Percentiles rank a stretch among this genome's conserved stretches.
Conservation (phyloP, 2,797 vertebrate species). For the Chelidonichthys spinosus region DNA sequence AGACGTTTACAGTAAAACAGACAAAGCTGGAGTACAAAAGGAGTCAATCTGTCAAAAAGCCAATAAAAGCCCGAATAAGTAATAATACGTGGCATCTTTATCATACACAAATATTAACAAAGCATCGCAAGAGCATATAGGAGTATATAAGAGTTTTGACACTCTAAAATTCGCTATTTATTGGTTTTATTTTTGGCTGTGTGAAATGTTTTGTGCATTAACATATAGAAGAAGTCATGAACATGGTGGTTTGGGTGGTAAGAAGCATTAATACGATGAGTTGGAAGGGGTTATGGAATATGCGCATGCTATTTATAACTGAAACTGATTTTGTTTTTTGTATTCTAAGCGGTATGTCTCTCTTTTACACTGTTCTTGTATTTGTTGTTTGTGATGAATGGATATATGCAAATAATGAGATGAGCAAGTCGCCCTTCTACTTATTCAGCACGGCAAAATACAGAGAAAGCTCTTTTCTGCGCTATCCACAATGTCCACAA, state of each 20-base stretch:
- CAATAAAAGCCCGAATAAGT: slow-evolving; percentile 7
- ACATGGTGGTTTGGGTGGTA: slow-evolving; percentile 23
- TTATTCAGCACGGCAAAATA: slow-evolving; percentile 29
- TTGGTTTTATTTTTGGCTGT: slow-evolving; percentile 25
- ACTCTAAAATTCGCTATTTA: slow-evolving; percentile 18
- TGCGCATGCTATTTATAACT: slow-evolving; percentile 82
- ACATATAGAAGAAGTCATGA: slow-evolving; percentile 16
- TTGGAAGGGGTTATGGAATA: slow-evolving; percentile 32
- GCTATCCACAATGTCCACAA: slow-evolving; percentile 40
- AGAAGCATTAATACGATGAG: slow-evolving; percentile 17
- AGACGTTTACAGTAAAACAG: slow-evolving; percentile 45
- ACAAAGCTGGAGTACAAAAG: slow-evolving; percentile 28
- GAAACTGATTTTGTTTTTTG: slow-evolving; percentile 55
- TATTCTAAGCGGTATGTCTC: slow-evolving; percentile 64
- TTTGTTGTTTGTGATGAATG: slow-evolving; percentile 71
- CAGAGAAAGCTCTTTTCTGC: slow-evolving; percentile 40
- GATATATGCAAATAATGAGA: slow-evolving; percentile 68
- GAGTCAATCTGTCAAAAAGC: slow-evolving; percentile 10
- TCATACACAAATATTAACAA: background rate
- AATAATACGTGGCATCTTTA: background rate
- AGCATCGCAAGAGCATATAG: background rate
- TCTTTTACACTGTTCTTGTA: slow-evolving; percentile 72
- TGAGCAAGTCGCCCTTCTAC: slow-evolving; percentile 11
- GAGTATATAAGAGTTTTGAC: slow-evolving; percentile 18
- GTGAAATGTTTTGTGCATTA: slow-evolving; percentile 30